Base-by-base conservation (phyloP, 2,113 vertebrate species). In the Herpailurus yagouaroundi region DNA sequence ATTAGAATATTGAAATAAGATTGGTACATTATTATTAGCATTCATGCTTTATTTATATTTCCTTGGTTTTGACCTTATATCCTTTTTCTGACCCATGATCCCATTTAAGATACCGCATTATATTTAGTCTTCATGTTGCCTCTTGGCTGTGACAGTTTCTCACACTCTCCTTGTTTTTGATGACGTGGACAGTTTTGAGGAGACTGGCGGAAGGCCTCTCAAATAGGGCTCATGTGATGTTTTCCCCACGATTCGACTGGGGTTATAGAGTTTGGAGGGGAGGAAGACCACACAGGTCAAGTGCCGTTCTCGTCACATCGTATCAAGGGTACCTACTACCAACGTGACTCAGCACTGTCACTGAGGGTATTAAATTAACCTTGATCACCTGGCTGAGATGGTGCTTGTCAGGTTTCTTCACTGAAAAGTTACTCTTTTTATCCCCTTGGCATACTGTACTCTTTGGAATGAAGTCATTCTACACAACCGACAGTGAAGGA, bases 381-480 rank as follows among this genome's bases (percentile, higher is more conserved):
- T 41, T 41, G 64, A 12, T 86, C 15, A 10, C 3, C 19, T 41
- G 38, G 8, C 7, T 38, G 64, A 55, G 18, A 33, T 19, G 0
- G 5, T 68, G 45, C 36, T 79, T 60, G 33, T 77, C 13, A 14
- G 23, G 33, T 23, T 7, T 85, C 18, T 92, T 27, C 63, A 31
- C 25, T 45, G 14, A 8, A 38, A 74, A 23, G n/a, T 73, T 64
- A n/a, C 29, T 38, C 38, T 55, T 41, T 41, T 12, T 2, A 4
- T 2, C 0, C 1, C 15, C 1, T 36, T n/a, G 29, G 1, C 12
- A 33, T 16, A 29, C 14, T 45, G 5, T 33, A 25, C 1, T 33
- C 71, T 95, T 80, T 57, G 55, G 33, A 60, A 84, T 18, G 55
- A 55, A 55, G 48, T 45, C 38, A 19, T 31, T 48, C 10, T 18